These are phyloP conservation scores for Chiridota heheva DNA, from an alignment of 35 echinoderm and acorn worm species.

Conservation along the genomic window DNA sequence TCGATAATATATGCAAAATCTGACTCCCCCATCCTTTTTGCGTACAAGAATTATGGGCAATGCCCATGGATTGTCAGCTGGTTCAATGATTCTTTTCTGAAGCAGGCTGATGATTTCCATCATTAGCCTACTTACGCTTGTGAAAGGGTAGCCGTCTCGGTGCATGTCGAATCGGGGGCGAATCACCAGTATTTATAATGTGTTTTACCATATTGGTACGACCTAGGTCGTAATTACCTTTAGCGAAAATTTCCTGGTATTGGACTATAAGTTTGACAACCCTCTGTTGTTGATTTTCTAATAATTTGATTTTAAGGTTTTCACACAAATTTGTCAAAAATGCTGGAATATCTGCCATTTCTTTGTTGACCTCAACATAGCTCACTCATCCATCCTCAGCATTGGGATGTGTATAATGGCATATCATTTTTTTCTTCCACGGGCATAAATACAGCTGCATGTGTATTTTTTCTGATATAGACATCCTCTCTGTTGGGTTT, in stretches of 20 bases:
- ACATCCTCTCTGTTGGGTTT: neutral
- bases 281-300: neutral
- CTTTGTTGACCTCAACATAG: neutral
- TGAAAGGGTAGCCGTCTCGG: conserved; percentile 16
- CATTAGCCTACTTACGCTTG: conserved; percentile 30
- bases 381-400: neutral
- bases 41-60: conserved; percentile 50
- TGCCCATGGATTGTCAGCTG: conserved; percentile 25
- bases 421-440: neutral
- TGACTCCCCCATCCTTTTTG: conserved; percentile 56
- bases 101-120: conserved; percentile 29
- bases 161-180: conserved; percentile 29
- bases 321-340: neutral
- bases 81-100: conserved; percentile 43
- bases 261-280: conserved; percentile 25
- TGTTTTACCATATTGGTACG: conserved; percentile 56
- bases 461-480: neutral
- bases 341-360: conserved; percentile 18
- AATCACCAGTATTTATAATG: conserved; percentile 24
- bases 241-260: conserved; percentile 53
- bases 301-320: neutral
- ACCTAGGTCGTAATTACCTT: conserved; percentile 41
- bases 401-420: neutral
- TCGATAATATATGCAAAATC: conserved; percentile 62
- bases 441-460: neutral